These are phyloP conservation scores for Osedax fenrisi DNA, from an alignment of 2,888 invertebrate species.

Conservation along the genomic window DNA sequence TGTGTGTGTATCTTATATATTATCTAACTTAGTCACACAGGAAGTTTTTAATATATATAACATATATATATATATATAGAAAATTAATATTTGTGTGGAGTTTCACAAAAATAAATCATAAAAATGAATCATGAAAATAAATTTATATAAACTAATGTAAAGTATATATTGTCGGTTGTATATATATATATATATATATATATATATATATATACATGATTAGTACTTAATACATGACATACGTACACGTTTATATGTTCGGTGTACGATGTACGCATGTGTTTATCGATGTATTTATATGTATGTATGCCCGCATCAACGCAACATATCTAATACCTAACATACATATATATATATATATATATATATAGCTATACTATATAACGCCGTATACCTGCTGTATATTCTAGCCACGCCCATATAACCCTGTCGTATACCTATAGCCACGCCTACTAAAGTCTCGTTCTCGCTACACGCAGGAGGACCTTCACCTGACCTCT, in stretches of 20 bases:
- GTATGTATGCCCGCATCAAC: background rate
- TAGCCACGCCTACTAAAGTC: background rate
- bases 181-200: constrained; percentile 2
- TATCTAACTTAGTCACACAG: no score
- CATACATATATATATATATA: background rate
- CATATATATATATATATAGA: no score
- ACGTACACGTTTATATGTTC: background rate
- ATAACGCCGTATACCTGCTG: background rate
- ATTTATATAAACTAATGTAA: background rate
- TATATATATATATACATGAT: background rate
- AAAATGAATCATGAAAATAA: background rate
- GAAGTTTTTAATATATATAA: no score
- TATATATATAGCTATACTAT: background rate
- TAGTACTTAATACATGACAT: background rate
- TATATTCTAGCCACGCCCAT: background rate
- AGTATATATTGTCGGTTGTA: background rate
- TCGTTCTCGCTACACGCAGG: background rate
- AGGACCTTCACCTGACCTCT: background rate
- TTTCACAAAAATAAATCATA: no score
- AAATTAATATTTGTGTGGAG: no score
- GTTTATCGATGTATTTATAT: background rate
- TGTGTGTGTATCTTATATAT: no score
- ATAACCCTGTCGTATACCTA: background rate
- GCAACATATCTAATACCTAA: background rate
- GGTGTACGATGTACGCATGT: background rate